Evolutionary conservation across 2,888 invertebrate genomes (phyloP), one percentile per base, ranked within the genome.

Genomic region (Odontothrips loti): DNA sequence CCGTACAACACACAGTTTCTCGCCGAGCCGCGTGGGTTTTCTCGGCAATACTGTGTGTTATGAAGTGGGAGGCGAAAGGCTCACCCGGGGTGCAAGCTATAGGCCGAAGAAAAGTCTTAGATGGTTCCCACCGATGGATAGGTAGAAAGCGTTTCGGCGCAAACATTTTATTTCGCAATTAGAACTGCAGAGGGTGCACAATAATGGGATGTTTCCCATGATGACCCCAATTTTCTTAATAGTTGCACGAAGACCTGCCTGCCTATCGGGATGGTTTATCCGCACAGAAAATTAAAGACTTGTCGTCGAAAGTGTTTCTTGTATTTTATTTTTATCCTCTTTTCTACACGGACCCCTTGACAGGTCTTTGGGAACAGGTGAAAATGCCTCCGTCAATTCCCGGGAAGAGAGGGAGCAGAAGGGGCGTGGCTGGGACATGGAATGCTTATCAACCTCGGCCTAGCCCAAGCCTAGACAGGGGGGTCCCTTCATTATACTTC

Each of bases 171-270:
- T 58, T 58, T 58, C 15, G 58, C 58, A n/a, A 58, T 58, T 20
- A 58, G 58, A 58, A 58, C 15, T 17, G 58, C 58, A n/a, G 58
- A 58, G 58, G 10, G 58, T 58, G 58, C 58, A 58, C 17, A 17
- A 58, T 58, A 15, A 58, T n/a, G n/a, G 20, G 58, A 58, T 15
- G 58, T 15, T n/a, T 11, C 58, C 58, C 0, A n/a, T 75, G 27
- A 68, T 23, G 68, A 75, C 68, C 68, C 68, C 68, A 75, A 75
- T 75, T 75, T 75, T 75, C 68, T 75, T 75, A 75, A 75, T 75
- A 27, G 23, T 27, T 75, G 23, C 23, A 23, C n/a, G 68, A 75
- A 75, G 58, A 15, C 15, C 58, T 6, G 58, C 51, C 10, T 17
- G 20, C 58, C 58, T 1, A 6, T 17, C 58, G 20, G 17, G 68